Base-by-base conservation (phyloP, 2,888 invertebrate genomes). In the Abrostola tripartita region DNA sequence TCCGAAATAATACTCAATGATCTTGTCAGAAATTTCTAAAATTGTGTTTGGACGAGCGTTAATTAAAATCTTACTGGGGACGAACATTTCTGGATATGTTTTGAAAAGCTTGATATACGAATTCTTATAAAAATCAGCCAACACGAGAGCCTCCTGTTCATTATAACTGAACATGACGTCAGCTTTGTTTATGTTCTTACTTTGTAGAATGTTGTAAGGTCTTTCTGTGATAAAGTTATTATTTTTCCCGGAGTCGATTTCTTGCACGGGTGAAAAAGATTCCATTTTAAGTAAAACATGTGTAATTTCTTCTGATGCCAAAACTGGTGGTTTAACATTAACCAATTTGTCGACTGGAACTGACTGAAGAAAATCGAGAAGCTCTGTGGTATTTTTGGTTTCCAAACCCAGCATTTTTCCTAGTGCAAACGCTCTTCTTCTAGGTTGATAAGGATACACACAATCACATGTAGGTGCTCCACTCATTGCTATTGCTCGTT, bases 91-190 rank as follows among this genome's bases (percentile, higher is more conserved):
- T 4, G 68, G 65, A 40, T 81, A 82, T 61, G 55, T 76, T 1
- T 75, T 65, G 58, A 81, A 86, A 0, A 59, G 38, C 0, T 53
- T 4, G 5, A 83, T 38, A 0, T 76, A 54, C 0, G 8, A 6
- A 14, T 65, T 52, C 38, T 75, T 41, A 61, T 68, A n/a, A 24
- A 37, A 0, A 40, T 50, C 37, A 74, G 77, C 4, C 78, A 65
- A 2, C n/a, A 1, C n/a, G 56, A 38, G 8, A 84, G 38, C 5
- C 89, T 97, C 97, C 54, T 96, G 95, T 0, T 95, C 95, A 9
- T 96, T 97, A 5, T 96, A 85, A 2, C 97, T 97, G 14, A 96
- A 92, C 85, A 98, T 95, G 85, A 97, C 94, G 0, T 97, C 97
- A 0, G 96, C 92, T 4, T 85, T 67, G 52, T 86, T 85, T 6